Percentiles rank a stretch among this genome's conserved stretches.
Evolutionary conservation across 2,888 invertebrate species (phyloP).

Genomic region (Ptycholaimellus sp.): DNA sequence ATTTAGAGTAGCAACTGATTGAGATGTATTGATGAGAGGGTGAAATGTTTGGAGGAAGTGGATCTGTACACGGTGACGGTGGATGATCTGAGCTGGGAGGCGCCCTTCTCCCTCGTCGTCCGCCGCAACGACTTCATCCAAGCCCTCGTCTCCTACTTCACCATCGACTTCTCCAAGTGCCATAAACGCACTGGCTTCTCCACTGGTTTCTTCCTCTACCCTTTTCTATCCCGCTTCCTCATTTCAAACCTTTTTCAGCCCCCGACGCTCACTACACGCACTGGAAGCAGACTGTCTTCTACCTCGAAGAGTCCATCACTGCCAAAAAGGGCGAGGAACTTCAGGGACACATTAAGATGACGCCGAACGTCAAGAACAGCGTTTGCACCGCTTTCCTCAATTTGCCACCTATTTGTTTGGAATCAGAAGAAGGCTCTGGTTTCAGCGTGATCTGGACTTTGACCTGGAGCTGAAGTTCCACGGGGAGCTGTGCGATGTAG

Average conservation of each 20-base stretch:
- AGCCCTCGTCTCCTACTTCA: constrained; percentile 93
- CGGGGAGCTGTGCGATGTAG: constrained; percentile 31
- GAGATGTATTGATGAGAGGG: too few relatives aligned
- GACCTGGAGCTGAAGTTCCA: constrained; percentile 72
- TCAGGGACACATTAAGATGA: constrained; percentile 67
- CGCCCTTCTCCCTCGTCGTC: constrained; percentile 38
- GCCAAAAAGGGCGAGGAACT: constrained; percentile 79
- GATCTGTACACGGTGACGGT: constrained; percentile 93
- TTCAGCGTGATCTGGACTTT: constrained; percentile 71
- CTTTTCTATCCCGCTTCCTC: constrained; percentile 3
- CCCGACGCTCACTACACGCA: constrained; percentile 95
- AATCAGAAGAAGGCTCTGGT: not conserved
- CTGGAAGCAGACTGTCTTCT: constrained; percentile 98
- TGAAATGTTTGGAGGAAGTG: constrained; percentile 42
- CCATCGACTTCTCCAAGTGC: constrained; percentile 95
- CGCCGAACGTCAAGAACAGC: constrained; percentile 80
- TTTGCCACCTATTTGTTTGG: not conserved
- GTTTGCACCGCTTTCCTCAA: constrained; percentile 14
- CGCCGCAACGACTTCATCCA: constrained; percentile 34
- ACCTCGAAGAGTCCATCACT: constrained; percentile 84
- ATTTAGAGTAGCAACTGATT: too few relatives aligned
- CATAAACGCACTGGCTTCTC: constrained; percentile 95
- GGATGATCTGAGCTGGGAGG: constrained; percentile 66
- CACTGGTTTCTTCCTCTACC: constrained; percentile 35
- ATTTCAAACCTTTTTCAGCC: too few relatives aligned